Evolutionary conservation across 2,888 invertebrate species (phyloP).

Genomic region (Tiliacea aurago): DNA sequence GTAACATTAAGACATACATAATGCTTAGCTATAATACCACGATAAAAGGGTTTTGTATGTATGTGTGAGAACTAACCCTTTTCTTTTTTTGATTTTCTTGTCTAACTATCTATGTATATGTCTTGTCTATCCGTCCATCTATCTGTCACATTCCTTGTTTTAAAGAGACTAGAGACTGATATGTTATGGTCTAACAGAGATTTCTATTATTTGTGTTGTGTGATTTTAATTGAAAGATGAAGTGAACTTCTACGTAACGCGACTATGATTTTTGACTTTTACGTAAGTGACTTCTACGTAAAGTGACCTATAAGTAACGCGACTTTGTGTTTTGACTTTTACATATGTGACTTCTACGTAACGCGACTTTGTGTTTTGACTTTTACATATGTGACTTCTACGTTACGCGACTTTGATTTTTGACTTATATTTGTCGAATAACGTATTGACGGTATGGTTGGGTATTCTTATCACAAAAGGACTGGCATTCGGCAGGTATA

Average conservation of each 20-base stretch:
- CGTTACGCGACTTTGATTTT: neutral
- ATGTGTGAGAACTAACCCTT: neutral
- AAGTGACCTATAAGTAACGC: too few species aligned
- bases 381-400: neutral
- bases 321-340: conserved; percentile 8
- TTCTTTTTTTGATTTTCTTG: neutral
- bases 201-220: conserved; percentile 13
- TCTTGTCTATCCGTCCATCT: neutral
- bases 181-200: neutral
- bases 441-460: neutral
- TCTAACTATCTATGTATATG: neutral
- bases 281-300: too few species aligned
- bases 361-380: neutral
- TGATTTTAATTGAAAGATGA: conserved; percentile 3
- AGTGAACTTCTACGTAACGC: neutral
- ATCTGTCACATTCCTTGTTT: neutral
- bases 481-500: neutral
- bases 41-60: neutral
- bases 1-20: neutral
- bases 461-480: conserved; percentile 13
- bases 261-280: too few species aligned
- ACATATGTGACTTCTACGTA: neutral
- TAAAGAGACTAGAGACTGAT: neutral
- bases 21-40: neutral
- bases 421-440: neutral